A percentile compares a stretch with the other conserved stretches of the same genome.
These are phyloP conservation scores for Plagodis dolabraria DNA, from an alignment of 2,888 invertebrate genomes.

Conservation along the genomic window DNA sequence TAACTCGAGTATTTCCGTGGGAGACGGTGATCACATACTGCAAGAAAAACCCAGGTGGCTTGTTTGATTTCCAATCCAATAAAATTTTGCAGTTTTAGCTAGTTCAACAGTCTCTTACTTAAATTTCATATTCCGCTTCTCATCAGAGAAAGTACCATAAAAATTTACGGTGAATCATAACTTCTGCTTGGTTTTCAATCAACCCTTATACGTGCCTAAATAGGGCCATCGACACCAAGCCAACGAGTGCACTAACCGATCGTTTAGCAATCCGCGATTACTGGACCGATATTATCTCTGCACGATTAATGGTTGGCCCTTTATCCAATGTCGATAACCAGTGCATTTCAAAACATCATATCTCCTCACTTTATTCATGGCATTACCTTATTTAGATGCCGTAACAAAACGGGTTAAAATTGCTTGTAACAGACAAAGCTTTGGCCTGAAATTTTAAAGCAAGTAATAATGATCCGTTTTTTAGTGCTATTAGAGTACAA, in stretches of 20 bases:
- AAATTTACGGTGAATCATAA: background rate
- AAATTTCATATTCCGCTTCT: no score
- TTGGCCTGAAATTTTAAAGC: constrained; percentile 28
- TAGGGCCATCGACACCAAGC: constrained; percentile 61
- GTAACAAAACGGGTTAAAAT: constrained; percentile 25
- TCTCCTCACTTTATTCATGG: constrained; percentile 30
- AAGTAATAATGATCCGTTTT: constrained; percentile 33
- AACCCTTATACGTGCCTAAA: constrained; percentile 33
- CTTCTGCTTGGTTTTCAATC: constrained; percentile 34
- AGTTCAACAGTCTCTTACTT: no score
- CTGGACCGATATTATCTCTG: constrained; percentile 76
- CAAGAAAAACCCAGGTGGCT: no score
- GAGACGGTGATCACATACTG: no score
- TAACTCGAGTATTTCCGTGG: no score
- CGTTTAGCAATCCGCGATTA: constrained; percentile 80
- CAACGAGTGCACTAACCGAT: constrained; percentile 65
- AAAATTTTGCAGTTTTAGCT: no score
- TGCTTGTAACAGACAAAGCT: constrained; percentile 17
- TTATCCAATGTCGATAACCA: constrained; percentile 74
- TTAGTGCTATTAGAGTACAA: constrained; percentile 27
- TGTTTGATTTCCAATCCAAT: no score
- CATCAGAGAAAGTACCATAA: background rate
- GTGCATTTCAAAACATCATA: constrained; percentile 48
- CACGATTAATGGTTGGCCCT: constrained; percentile 78
- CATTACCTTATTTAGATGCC: constrained; percentile 38